Percentiles rank a stretch among this genome's conserved stretches.
phyloP scores from a whole-genome alignment of 2,113 vertebrate genomes.

The Morone saxatilis region DNA sequence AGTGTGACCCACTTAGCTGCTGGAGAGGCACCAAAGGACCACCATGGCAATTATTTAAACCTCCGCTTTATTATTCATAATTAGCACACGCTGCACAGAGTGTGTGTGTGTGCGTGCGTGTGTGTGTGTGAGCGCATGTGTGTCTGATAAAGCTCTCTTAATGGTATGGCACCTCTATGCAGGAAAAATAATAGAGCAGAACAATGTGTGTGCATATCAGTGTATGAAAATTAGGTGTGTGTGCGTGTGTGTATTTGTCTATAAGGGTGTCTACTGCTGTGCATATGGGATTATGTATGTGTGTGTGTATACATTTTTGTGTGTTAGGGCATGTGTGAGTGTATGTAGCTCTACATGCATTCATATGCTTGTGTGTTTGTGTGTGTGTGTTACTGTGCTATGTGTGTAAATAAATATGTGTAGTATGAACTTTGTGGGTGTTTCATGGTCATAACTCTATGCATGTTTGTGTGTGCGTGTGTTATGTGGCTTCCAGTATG shows the following conservation, averaged over 20 bases:
- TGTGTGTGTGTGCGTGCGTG: slow-evolving; percentile 9
- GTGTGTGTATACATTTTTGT: neutral
- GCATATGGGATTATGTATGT: neutral
- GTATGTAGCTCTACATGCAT: neutral
- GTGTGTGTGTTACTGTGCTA: neutral
- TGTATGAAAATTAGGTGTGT: slow-evolving; percentile 12
- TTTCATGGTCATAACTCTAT: neutral
- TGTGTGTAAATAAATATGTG: neutral
- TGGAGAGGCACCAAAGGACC: slow-evolving; percentile 81
- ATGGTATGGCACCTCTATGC: slow-evolving; percentile 42
- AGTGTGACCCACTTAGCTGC: slow-evolving; percentile 83
- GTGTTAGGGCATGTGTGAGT: neutral
- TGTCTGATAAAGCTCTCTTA: slow-evolving; percentile 39
- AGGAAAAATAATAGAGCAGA: slow-evolving; percentile 49
- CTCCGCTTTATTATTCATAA: slow-evolving; percentile 84
- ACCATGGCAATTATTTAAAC: slow-evolving; percentile 81
- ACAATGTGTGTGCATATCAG: slow-evolving; percentile 34
- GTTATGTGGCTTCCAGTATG: neutral
- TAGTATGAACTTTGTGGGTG: too few species aligned
- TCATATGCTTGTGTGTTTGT: neutral
- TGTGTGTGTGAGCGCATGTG: slow-evolving; percentile 8
- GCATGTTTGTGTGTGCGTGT: neutral
- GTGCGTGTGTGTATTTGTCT: neutral
- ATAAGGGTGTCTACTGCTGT: neutral
- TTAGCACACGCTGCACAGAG: slow-evolving; percentile 68